Evolutionary conservation across 1,140 invertebrate species (phyloP).

Genomic region (Nymphalis io): DNA sequence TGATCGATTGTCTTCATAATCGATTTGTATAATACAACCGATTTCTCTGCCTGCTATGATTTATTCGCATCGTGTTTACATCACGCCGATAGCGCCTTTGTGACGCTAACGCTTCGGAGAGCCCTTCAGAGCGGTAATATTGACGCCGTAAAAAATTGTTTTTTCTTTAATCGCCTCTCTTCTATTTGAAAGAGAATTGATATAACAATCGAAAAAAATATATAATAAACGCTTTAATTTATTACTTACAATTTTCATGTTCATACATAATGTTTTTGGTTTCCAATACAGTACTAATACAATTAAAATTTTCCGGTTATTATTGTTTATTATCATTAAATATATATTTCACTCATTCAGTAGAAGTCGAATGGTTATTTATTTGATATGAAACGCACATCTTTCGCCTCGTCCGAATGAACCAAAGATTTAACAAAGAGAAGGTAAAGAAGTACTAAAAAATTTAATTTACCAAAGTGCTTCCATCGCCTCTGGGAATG

Average conservation of each 20-base stretch:
- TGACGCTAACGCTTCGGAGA: conserved; percentile 50
- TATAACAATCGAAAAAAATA: conserved; percentile 38
- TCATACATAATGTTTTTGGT: not conserved
- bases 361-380: no score
- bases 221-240: not conserved
- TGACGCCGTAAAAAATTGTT: conserved; percentile 56
- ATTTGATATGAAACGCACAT: not conserved
- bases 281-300: not conserved
- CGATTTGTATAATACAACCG: conserved; percentile 51
- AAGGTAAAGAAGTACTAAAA: not conserved
- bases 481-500: conserved; percentile 19
- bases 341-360: no score
- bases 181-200: conserved; percentile 54
- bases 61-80: conserved; percentile 55
- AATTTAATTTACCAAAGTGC: conserved; percentile 28
- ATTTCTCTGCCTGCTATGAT: conserved; percentile 39
- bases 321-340: not conserved
- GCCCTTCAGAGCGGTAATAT: conserved; percentile 49
- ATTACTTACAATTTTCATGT: not conserved
- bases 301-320: not conserved
- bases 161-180: conserved; percentile 46
- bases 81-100: conserved; percentile 55
- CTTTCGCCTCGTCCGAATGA: not conserved
- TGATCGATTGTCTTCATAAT: conserved; percentile 56
- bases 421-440: not conserved